phyloP scores from a whole-genome alignment of 2,113 vertebrate genomes.

The Rhinogobius similis region DNA sequence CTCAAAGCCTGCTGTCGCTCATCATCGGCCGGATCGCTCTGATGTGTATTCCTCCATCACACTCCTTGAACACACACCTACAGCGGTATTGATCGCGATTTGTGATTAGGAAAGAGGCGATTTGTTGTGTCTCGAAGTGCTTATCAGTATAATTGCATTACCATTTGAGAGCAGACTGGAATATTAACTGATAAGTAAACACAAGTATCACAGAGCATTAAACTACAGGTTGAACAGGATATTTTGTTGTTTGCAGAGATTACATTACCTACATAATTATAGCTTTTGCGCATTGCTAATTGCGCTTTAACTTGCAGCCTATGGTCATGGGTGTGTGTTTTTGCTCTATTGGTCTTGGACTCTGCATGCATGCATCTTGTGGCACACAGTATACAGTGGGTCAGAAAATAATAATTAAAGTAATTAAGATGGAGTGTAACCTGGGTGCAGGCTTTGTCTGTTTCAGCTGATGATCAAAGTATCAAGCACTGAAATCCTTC shows the following conservation, averaged over 20 bases:
- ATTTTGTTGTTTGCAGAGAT: neutral
- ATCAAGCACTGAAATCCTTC: constrained; percentile 26
- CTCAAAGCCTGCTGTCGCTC: constrained; percentile 34
- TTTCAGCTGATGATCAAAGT: constrained; percentile 7
- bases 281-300: neutral
- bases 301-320: neutral
- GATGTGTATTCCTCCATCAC: constrained; percentile 45
- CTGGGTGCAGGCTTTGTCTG: constrained; percentile 12
- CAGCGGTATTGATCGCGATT: constrained; percentile 59
- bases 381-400: constrained; percentile 20
- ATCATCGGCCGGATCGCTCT: constrained; percentile 37
- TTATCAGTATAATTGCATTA: constrained; percentile 10
- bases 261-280: neutral
- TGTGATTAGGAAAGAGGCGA: constrained; percentile 51
- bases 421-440: constrained; percentile 33
- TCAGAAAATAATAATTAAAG: constrained; percentile 28
- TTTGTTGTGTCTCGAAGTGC: constrained; percentile 27
- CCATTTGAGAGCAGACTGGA: neutral
- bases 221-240: neutral
- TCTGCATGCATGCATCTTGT: constrained; percentile 14
- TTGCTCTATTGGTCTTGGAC: neutral
- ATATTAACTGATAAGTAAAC: neutral
- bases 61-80: neutral
- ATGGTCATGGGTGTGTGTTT: neutral
- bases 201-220: neutral